Conservation (phyloP, 2,113 vertebrate genomes). For the Vulpes vulpes region DNA sequence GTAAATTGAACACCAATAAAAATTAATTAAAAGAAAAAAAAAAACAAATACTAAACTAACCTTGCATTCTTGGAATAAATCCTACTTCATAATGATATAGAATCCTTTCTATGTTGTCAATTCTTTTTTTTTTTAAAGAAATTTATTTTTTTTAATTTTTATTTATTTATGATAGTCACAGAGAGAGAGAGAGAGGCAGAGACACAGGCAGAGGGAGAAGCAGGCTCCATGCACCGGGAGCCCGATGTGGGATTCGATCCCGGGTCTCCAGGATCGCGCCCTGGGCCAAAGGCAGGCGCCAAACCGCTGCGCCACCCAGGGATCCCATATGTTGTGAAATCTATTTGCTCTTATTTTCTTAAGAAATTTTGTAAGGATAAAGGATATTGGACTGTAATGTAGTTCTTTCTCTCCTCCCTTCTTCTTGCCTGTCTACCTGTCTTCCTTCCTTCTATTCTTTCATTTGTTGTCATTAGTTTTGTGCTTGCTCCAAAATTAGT, state of each 20-base stretch:
- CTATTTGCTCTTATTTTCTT: neutral
- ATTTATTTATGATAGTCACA: too few species aligned
- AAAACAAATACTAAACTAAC: neutral
- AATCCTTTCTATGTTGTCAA: neutral
- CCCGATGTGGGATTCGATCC: too few species aligned
- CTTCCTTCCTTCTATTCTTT: neutral
- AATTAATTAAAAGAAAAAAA: too few species aligned
- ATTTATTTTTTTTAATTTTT: too few species aligned
- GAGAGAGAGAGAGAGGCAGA: too few species aligned
- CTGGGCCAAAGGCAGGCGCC: too few species aligned
- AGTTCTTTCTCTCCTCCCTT: neutral
- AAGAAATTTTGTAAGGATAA: neutral
- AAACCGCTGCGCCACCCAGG: too few species aligned
- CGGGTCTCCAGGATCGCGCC: too few species aligned
- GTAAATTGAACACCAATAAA: too few species aligned
- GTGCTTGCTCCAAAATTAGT: neutral
- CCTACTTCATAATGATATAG: neutral
- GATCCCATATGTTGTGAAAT: neutral
- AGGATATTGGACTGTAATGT: neutral
- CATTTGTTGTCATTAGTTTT: neutral
- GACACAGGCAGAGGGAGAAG: too few species aligned
- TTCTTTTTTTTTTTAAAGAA: neutral
- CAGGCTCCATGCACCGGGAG: too few species aligned
- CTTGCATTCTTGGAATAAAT: constrained; percentile 15
- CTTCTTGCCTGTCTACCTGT: neutral